Percentiles rank a stretch among this genome's conserved stretches.
Evolutionary conservation across 2,113 vertebrate genomes (phyloP).

Genomic region (Oxyura jamaicensis): DNA sequence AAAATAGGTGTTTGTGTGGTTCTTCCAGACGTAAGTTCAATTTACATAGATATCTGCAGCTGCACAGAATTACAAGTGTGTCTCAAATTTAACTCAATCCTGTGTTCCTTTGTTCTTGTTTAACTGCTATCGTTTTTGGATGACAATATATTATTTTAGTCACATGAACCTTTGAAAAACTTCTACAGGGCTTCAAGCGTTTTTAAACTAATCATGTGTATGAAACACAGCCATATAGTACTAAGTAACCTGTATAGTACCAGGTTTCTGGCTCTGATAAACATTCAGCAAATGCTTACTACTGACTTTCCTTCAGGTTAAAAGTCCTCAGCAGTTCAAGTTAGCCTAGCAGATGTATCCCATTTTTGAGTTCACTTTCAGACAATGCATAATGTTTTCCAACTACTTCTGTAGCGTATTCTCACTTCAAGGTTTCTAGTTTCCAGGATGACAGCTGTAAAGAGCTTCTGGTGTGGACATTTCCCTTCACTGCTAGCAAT

Average conservation of each 20-base stretch:
- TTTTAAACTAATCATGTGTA: not conserved
- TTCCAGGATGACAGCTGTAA: not conserved
- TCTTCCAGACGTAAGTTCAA: slow-evolving; percentile 1
- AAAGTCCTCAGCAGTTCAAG: not conserved
- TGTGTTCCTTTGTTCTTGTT: not conserved
- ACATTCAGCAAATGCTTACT: not conserved
- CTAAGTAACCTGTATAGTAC: not conserved
- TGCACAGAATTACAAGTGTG: not conserved
- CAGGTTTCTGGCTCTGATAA: not conserved
- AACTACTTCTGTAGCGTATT: not conserved
- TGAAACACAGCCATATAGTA: not conserved
- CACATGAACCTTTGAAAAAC: not conserved
- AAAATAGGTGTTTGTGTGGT: slow-evolving; percentile 11
- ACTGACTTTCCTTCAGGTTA: not conserved
- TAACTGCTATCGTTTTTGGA: not conserved
- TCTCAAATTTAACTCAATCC: not conserved
- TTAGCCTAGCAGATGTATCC: not conserved
- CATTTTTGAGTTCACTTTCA: not conserved
- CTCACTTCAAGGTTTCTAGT: not conserved
- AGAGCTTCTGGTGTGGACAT: not conserved
- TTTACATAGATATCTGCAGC: slow-evolving; percentile 29
- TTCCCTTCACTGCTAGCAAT: not conserved
- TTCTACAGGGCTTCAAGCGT: not conserved
- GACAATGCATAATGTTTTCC: not conserved
- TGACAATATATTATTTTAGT: not conserved